Base-by-base conservation (phyloP, 2,113 vertebrate genomes). In the Pterophyllum scalare region DNA sequence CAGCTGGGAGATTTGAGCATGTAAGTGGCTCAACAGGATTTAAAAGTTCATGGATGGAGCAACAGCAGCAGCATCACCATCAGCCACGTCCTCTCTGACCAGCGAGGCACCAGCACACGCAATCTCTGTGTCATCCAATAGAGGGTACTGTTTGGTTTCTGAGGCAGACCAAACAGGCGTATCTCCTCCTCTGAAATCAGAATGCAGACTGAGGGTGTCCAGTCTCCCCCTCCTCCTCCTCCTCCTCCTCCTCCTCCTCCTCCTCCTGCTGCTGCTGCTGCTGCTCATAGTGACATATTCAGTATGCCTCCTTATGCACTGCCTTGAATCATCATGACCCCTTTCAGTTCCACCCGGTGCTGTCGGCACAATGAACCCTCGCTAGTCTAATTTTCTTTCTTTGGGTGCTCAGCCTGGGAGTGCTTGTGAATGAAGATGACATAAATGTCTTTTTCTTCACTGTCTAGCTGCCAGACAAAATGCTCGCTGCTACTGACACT, bases 101-200 rank as follows among this genome's bases (percentile, higher is more conserved):
- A 83, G 81, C 88, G 81, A 87, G 54, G 7, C 74, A 14, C 38
- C 26, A 4, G 2, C 46, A 35, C 52, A 26, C 14, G 88, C 91
- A 94, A 78, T 94, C 76, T 90, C 88, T 24, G 11, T 86, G 64
- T 86, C 87, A 81, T 91, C 95, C 96, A 95, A 95, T 82, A 96
- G 96, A 95, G 94, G 95, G 94, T 79, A 87, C 91, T 95, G 91
- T 96, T 95, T 93, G 88, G 94, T 96, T 92, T 95, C 86, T 31
- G 2, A 87, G 84, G 10, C 76, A 74, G 79, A 26, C 60, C 33
- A 83, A 91, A 89, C 79, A 33, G 26, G 87, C 81, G 87, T 59
- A 77, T 35, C 79, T 61, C 46, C 64, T 57, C 77, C 24, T 15
- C 78, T 81, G 82, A 84, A 77, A 82, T 76, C 77, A 90, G 82